These are phyloP conservation scores for Melinaea marsaeus DNA, from an alignment of 2,888 invertebrate genomes.

Conservation along the genomic window DNA sequence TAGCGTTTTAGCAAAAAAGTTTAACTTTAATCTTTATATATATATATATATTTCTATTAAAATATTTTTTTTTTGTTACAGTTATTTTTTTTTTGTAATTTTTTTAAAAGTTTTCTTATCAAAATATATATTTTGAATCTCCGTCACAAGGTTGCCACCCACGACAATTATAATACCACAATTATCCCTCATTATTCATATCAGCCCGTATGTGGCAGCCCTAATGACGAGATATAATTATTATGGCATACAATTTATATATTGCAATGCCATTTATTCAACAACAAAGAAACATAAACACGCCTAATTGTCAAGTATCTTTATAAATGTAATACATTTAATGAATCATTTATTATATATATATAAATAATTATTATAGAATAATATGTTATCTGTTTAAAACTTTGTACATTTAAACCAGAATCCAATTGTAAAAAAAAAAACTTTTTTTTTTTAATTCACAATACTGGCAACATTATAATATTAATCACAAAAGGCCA, in stretches of 20 bases:
- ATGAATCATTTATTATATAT: neutral
- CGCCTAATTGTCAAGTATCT: neutral
- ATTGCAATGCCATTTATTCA: neutral
- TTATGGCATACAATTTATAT: neutral
- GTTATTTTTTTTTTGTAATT: no score
- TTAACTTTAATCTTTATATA: neutral
- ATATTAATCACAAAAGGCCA: slow-evolving; percentile 5
- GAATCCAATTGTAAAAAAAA: no score
- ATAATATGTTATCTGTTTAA: no score
- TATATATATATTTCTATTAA: neutral
- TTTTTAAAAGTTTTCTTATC: no score
- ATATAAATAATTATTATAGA: no score
- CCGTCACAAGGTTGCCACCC: neutral
- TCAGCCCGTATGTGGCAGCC: slow-evolving; percentile 1
- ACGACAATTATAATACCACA: neutral
- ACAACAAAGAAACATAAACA: slow-evolving; percentile 7
- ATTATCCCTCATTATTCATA: slow-evolving; percentile 4
- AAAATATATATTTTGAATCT: no score
- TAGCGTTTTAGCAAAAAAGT: neutral
- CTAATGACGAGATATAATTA: slow-evolving; percentile 5
- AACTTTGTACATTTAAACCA: no score
- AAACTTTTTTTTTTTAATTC: no score
- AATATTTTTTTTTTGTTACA: neutral
- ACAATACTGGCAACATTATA: no score
- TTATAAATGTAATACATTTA: neutral